These are phyloP conservation scores for Speoplatyrhinus poulsoni DNA, from an alignment of 2,113 vertebrate species.

Conservation along the genomic window DNA sequence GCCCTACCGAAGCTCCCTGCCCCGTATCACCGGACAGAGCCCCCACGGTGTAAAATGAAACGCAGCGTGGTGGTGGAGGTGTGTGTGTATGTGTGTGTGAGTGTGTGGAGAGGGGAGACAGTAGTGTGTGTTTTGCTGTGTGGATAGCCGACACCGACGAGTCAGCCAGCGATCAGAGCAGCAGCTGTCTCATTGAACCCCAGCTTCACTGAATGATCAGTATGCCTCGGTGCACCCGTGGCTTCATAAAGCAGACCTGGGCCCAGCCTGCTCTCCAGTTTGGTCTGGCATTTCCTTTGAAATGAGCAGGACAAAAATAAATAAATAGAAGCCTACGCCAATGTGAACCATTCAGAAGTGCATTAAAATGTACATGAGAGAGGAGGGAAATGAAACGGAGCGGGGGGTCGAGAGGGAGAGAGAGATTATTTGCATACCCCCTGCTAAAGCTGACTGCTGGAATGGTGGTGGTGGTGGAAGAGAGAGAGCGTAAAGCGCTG, in stretches of 20 bases:
- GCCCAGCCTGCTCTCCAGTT: constrained; percentile 7
- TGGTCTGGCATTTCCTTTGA: constrained; percentile 12
- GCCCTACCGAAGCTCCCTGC: constrained; percentile 24
- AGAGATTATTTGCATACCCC: constrained; percentile 38
- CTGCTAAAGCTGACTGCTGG: constrained; percentile 9
- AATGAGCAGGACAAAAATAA: constrained; percentile 25
- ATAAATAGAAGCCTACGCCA: constrained; percentile 22
- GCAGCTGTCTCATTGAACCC: constrained; percentile 36
- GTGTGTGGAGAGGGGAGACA: too few species aligned
- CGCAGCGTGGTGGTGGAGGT: too few species aligned
- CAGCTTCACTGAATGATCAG: constrained; percentile 40
- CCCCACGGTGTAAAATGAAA: too few species aligned
- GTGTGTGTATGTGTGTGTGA: too few species aligned
- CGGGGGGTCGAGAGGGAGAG: constrained; percentile 20
- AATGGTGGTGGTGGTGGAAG: constrained; percentile 32
- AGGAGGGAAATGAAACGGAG: constrained; percentile 37
- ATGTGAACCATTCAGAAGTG: constrained; percentile 42
- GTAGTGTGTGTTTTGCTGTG: neutral
- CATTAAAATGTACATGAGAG: constrained; percentile 39
- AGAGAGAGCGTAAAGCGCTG: constrained; percentile 39
- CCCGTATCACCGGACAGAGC: neutral
- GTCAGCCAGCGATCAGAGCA: constrained; percentile 17
- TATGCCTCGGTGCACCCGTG: neutral
- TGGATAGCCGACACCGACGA: neutral
- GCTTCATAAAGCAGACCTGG: constrained; percentile 11